Evolutionary conservation across 2,888 invertebrate species (phyloP), one percentile per base, ranked within the genome.

Genomic region (Hemistola chrysoprasaria): DNA sequence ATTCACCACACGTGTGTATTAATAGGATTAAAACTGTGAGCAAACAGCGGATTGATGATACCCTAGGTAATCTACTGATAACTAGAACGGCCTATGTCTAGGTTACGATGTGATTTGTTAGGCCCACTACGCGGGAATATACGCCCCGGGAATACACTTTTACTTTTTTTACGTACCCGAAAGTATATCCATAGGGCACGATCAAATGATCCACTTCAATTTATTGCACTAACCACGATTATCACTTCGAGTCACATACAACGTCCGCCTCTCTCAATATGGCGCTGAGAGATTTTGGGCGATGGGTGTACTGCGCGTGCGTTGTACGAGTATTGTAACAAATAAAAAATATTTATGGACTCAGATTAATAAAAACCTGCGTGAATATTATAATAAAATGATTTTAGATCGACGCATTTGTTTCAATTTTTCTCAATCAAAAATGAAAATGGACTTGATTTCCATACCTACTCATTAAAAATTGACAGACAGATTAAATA

Each of bases 211-310:
- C 84, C 85, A 87, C 89, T 86, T 83, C 83, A 81, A 88, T 76
- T 79, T 83, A 86, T 84, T 85, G 85, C 89, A 88, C 83, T 84
- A 88, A 84, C 82, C 88, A 87, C 87, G 79, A 81, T 82, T 81
- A 81, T 86, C 82, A 87, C 83, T 88, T 38, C 87, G 82, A 88
- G 86, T 87, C 87, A n/a, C n/a, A 89, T 88, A 91, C 90, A 90
- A 92, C 92, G 91, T 92, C 92, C 92, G 92, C 92, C 92, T 92
- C 92, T 92, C 91, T 91, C 92, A 93, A 93, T 92, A 93, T 93
- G 93, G 93, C 93, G 92, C 91, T 91, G 84, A 86, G 90, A 86
- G 90, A 90, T 90, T 90, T 90, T 88, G 84, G 86, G 85, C 82
- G 84, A 85, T 76, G 84, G 81, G 76, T 75, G 79, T 87, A 81